Base-by-base conservation (phyloP, 1,140 invertebrate species). In the Penaeus vannamei region DNA sequence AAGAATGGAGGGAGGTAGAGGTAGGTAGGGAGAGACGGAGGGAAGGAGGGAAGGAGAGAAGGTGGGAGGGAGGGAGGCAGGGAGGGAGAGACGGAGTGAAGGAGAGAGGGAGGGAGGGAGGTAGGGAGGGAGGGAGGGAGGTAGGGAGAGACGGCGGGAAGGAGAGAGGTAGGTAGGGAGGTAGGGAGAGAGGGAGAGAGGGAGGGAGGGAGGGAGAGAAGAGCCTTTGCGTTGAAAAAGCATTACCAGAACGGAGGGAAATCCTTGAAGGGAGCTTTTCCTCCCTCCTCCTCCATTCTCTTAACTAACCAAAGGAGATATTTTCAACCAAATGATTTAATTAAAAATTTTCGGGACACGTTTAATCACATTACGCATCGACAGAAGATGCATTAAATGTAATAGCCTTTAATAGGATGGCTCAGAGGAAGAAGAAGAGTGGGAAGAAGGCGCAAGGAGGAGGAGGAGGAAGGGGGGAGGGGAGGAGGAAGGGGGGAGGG, bases 311-410 rank as follows among this genome's bases (percentile, higher is more conserved):
- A 88, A 88, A 72, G 81, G 86, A 81, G 86, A 88, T 88, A 88
- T 88, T 88, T 88, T 88, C 86, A 76, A 88, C 86, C 86, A 88
- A 88, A 88, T 88, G 86, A 88, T 88, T 88, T 88, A 88, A 88
- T 88, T 88, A 88, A 88, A 88, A 88, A 88, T 84, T 88, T 88
- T 84, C 86, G 86, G 77, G 86, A 88, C 86, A 84, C 86, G 86
- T 77, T 77, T 88, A 88, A 88, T 88, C 86, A 88, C 81, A 88
- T 88, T 88, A 88, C 79, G 86, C 86, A 88, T 88, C 86, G 86
- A 88, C 86, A 88, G 86, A 88, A 88, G 86, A 88, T 88, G 86
- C 86, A 88, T 88, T 88, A 88, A 88, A 88, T 88, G 86, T 88
- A 88, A 88, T 88, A 88, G 86, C 77, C 81, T 84, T 88, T 88